Evolutionary conservation across 1,140 invertebrate genomes (phyloP).

Genomic region (Leptestheria dahalacensis): DNA sequence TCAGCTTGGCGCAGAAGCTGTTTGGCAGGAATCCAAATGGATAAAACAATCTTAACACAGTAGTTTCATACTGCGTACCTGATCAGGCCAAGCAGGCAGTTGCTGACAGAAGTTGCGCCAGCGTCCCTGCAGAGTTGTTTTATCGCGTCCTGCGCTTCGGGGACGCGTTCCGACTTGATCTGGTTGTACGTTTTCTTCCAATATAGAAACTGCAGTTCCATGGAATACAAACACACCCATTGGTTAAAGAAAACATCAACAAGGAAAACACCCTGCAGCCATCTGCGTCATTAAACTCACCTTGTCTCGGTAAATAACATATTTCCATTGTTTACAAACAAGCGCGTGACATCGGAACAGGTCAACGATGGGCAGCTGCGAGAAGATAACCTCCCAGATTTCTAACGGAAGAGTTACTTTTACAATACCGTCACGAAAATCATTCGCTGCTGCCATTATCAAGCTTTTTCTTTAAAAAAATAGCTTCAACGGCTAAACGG

Average conservation of each 20-base stretch:
- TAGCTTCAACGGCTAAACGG: too few species aligned
- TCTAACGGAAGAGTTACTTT: neutral
- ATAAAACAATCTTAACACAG: neutral
- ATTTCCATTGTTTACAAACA: neutral
- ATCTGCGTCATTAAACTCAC: neutral
- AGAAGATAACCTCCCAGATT: neutral
- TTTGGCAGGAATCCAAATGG: too few species aligned
- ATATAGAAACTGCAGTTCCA: neutral
- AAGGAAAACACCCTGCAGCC: neutral
- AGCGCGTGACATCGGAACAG: neutral
- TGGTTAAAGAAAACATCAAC: too few species aligned
- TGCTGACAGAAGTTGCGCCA: neutral
- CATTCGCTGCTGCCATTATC: too few species aligned
- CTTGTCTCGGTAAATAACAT: neutral
- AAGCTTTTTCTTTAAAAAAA: too few species aligned
- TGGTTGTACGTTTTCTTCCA: neutral
- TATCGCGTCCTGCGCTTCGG: neutral
- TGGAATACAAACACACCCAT: too few species aligned
- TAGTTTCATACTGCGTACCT: neutral
- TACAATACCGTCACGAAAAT: neutral
- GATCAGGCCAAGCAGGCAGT: constrained; percentile 2
- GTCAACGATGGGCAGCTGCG: neutral
- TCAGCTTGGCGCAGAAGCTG: neutral
- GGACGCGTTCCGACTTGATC: neutral
- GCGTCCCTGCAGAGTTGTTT: neutral